Base-by-base conservation (phyloP, 1,140 invertebrate species). In the Drosophila guanche region DNA sequence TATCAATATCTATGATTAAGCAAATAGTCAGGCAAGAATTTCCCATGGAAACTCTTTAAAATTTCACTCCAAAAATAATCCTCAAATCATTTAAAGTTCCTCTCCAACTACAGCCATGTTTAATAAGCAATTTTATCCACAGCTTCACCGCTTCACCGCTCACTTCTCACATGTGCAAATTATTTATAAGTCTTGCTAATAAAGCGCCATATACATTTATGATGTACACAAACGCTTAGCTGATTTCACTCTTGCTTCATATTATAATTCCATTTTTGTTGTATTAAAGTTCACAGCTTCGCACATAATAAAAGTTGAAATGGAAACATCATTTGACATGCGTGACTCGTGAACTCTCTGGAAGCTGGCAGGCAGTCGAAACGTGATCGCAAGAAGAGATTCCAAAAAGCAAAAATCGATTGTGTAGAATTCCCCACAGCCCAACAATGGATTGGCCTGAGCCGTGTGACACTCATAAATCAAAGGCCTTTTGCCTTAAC, bases 261-360 rank as follows among this genome's bases (percentile, higher is more conserved):
- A 20, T 20, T 20, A 20, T 20, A 20, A 20, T 20, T 20, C 46
- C 51, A 58, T 29, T 72, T 48, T 59, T 46, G 16, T 20, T 20
- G 16, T 33, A 57, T 37, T 12, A 14, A 14, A 73, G 53, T 52
- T 58, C 52, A n/a, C 53, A 66, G 43, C 16, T 68, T 78, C 63
- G 51, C 76, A 77, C 69, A 62, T 85, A 62, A 55, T 85, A 84
- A 84, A 84, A 10, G 16, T 7, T 47, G 22, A 62, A 55, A 62
- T 53, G 43, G 27, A 72, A 46, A 52, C 52, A 73, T 58, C 40
- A 67, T 79, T 73, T 63, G 29, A 57, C 22, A 52, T 79, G 76
- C 80, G 81, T 84, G 76, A 85, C 61, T 67, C 42, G 58, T 54
- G 45, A 57, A 63, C 52, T 37, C 67, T 50, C 40, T 5, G 10